These are phyloP conservation scores for Monopis laevigella DNA, from an alignment of 2,888 invertebrate species.

Conservation along the genomic window DNA sequence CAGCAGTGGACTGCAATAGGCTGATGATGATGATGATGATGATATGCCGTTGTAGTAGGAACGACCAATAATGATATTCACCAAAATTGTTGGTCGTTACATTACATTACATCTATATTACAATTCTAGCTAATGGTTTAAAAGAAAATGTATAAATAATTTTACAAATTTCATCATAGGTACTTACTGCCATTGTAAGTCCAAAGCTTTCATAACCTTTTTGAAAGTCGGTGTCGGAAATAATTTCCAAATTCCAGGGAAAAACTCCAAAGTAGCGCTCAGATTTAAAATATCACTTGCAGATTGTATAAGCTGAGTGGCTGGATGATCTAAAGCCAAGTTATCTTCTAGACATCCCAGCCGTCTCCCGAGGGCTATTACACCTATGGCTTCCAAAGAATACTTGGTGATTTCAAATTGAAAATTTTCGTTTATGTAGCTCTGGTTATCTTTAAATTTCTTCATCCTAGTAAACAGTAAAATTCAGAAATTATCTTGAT, in stretches of 20 bases:
- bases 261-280: constrained; percentile 35
- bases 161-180: constrained; percentile 3
- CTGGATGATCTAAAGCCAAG: constrained; percentile 35
- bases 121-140: too few species aligned
- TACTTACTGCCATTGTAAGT: constrained; percentile 53
- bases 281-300: constrained; percentile 34
- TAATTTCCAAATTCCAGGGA: constrained; percentile 36
- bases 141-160: too few species aligned
- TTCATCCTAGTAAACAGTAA: constrained; percentile 31
- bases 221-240: constrained; percentile 37
- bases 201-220: constrained; percentile 36
- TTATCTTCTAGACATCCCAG: constrained; percentile 41
- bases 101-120: too few species aligned
- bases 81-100: too few species aligned
- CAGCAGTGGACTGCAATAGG: too few species aligned
- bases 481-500: neutral
- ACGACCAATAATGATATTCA: too few species aligned
- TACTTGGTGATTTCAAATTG: constrained; percentile 67
- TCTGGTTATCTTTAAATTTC: constrained; percentile 29
- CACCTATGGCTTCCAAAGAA: constrained; percentile 67
- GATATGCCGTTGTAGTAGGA: too few species aligned
- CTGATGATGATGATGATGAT: too few species aligned
- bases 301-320: constrained; percentile 34
- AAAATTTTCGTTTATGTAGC: constrained; percentile 48
- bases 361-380: constrained; percentile 43